Evolutionary conservation across 92 coral and sea anemone species (phyloP), one percentile per base, ranked within the genome.

Genomic region (Bergia sp.): DNA sequence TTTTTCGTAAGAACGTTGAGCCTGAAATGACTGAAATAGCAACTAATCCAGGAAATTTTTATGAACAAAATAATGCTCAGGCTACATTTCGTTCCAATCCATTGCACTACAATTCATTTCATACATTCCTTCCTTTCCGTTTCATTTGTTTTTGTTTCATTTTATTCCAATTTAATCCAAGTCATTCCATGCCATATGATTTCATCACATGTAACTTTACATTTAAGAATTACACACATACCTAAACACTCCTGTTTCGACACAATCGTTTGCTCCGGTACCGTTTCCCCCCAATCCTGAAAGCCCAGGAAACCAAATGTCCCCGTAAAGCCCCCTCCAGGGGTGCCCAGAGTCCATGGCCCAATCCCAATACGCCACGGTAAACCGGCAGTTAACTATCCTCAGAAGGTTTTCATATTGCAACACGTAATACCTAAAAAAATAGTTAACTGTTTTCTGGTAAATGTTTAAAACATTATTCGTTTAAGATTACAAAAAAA

Each of bases 391-490:
- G 13, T 67, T 67, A n/a, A 67, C 16, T 37, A 21, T 67, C 38
- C 74, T 67, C 74, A 67, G 8, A 67, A 67, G 74, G 9, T 67
- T 67, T 67, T 67, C 74, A 36, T 67, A 67, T 37, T 67, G 74
- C 74, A n/a, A 18, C 1, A 67, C 1, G 74, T 67, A 67, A n/a
- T 36, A 67, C 74, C 74, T 67, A 9, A 37, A 67, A 67, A 29
- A 9, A 67, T 37, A 21, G 58, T 53, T 53, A 12, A 45, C 49
- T 5, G 4, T 45, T 45, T 5, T 45, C 4, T 4, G 49, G 7
- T 45, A 5, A 45, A 4, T 45, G 49, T 45, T 45, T 5, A 45
- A 45, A 45, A 45, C 49, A 8, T 5, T 45, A 45, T 0, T 4
- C 49, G 49, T 45, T 45, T 4, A 45, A 45, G 29, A 45, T 45